phyloP scores from a whole-genome alignment of 2,888 invertebrate genomes.

The Drosophila anceps region DNA sequence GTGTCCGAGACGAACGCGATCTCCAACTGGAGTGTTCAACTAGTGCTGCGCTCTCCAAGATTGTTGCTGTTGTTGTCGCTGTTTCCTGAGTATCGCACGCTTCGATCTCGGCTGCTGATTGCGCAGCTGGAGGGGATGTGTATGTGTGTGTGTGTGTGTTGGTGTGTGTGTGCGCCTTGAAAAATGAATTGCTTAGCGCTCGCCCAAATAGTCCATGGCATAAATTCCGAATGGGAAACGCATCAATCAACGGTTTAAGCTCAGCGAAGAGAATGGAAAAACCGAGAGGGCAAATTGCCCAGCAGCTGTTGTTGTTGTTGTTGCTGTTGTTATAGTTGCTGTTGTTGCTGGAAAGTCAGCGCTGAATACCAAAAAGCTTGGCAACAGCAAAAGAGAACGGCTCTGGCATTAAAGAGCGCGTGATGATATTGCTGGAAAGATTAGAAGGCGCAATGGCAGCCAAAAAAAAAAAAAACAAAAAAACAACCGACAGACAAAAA shows the following conservation, averaged over 20 bases:
- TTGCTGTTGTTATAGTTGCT: too few species aligned
- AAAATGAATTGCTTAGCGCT: conserved; percentile 77
- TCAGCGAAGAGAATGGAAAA: conserved; percentile 42
- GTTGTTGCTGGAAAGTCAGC: background rate
- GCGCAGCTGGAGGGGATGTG: conserved; percentile 67
- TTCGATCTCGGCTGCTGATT: conserved; percentile 75
- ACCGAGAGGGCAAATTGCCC: conserved; percentile 7
- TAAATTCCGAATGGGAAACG: conserved; percentile 82
- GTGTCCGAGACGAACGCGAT: conserved; percentile 60
- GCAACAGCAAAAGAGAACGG: conserved; percentile 18
- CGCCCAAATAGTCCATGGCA: conserved; percentile 79
- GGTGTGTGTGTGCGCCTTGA: conserved; percentile 47
- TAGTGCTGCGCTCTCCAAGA: conserved; percentile 26
- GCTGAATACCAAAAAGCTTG: conserved; percentile 14
- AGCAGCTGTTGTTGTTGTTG: conserved; percentile 3
- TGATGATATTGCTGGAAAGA: conserved; percentile 82
- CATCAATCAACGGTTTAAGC: conserved; percentile 74
- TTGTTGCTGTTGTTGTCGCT: conserved; percentile 22
- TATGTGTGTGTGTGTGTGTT: background rate
- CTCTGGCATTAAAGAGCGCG: conserved; percentile 27
- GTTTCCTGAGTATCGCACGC: conserved; percentile 72
- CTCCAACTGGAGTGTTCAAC: conserved; percentile 28
- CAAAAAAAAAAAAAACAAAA: conserved; percentile 58
- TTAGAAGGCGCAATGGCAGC: conserved; percentile 77
- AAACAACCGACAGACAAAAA: conserved; percentile 68